Base-by-base conservation (phyloP, 92 coral and sea anemone species). In the Bergia sp. region DNA sequence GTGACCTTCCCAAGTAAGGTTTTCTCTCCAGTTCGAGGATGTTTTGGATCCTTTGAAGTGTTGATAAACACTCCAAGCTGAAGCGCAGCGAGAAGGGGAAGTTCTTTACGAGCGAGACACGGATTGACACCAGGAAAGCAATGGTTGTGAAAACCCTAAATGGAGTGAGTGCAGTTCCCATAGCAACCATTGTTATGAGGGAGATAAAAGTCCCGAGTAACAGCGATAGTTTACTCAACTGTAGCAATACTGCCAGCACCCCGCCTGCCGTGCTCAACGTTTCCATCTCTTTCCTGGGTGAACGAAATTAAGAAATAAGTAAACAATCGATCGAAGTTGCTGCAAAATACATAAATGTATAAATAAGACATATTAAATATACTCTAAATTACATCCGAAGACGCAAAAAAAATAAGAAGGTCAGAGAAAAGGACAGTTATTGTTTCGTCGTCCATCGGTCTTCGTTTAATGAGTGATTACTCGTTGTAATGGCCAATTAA, bases 151-250 rank as follows among this genome's bases (percentile, higher is more conserved):
- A 81, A 55, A 81, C 85, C 23, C n/a, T 57, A 18, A 37, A 81
- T 20, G 85, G 85, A n/a, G 85, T 81, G 73, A 81, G 85, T 55
- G 85, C 36, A 18, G 67, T 64, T 39, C 85, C 85, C 85, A 57
- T 61, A 38, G 87, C 87, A 23, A 84, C 55, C 87, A 84, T 84
- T 2, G 87, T 84, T n/a, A 84, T 45, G 37, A 84, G 87, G 29
- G 87, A 84, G 23, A 84, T 84, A 11, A 84, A 84, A 37, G 67
- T 84, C 15, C 87, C 87, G 9, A 84, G 69, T 9, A 84, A 40
- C 13, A 84, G 79, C 29, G 87, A 84, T 38, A 84, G 64, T 37
- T 84, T 84, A 37, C 87, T 84, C 66, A 84, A 8, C 61, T 67
- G 78, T 7, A 84, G 79, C 38, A 84, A 43, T 10, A 84, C 87